Evolutionary conservation across 35 echinoderm and acorn worm species (phyloP), one percentile per base, ranked within the genome.

Genomic region (Stichopus chloronotus): DNA sequence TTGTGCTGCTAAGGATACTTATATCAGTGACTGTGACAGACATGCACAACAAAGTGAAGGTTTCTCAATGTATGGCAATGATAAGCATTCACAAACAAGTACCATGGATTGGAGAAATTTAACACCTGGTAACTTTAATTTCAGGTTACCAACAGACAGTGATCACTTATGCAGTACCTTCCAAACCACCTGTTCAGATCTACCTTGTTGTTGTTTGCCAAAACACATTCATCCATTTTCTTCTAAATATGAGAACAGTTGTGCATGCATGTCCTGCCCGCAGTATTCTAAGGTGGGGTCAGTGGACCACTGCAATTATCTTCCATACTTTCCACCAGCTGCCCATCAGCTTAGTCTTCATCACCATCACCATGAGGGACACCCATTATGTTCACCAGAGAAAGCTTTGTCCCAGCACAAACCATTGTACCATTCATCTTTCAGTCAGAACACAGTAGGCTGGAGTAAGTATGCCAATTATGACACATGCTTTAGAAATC

Each of bases 201-300:
- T 59, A 53, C 7, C 43, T 14, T 89, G 87, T 71, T 24, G 71
- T 89, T 89, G 63, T 16, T 89, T 24, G 17, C 87, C 63, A 54
- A 71, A 52, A 52, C 65, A 89, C 5, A 2, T 89, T 5, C 52
- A 63, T 60, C n/a, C 87, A 6, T 25, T n/a, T 72, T 71, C 87
- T 43, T 43, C 87, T 6, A 89, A 89, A 30, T 63, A 71, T 52
- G 87, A 89, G 30, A 61, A 63, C 65, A 71, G 52, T 61, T 89
- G 87, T 72, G 53, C 59, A 4, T 89, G 87, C 61, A 7, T 89
- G 6, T 71, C 87, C 22, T 71, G 60, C 52, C 87, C 24, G 9
- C 87, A 89, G 5, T 53, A 52, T 59, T 8, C 59, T 6, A 65
- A 23, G 52, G 11, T 89, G 25, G 21, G 21, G 7, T 7, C 5